Conservation (phyloP, 2,888 invertebrate species). For the Leptinotarsa juncta region DNA sequence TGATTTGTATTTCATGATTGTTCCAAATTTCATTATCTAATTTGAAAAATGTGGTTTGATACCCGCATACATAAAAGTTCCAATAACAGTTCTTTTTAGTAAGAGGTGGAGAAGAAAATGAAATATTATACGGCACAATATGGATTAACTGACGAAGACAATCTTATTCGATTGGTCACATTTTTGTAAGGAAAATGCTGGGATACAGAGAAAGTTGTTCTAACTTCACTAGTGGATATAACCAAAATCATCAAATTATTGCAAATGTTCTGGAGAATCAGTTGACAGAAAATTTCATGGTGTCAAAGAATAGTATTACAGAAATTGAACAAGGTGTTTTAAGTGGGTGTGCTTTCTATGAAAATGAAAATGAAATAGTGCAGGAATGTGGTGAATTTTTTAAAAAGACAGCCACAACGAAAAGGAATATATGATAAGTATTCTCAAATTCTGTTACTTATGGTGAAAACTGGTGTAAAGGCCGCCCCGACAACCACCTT, state of each 20-base stretch:
- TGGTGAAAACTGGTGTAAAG: too few species aligned
- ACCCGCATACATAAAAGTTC: neutral
- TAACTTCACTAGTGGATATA: neutral
- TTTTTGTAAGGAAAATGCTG: neutral
- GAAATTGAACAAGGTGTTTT: neutral
- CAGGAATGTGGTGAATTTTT: constrained; percentile 3
- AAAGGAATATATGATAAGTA: neutral
- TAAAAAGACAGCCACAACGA: neutral
- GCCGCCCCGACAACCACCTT: too few species aligned
- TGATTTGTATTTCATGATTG: too few species aligned
- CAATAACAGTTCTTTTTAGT: neutral
- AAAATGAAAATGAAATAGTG: neutral
- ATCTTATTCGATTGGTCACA: neutral
- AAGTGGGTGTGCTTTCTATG: neutral
- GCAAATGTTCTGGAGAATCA: neutral
- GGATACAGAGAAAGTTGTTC: constrained; percentile 14
- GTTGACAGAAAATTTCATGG: constrained; percentile 20
- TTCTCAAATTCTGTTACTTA: neutral
- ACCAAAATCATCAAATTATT: too few species aligned
- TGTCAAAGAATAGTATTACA: neutral
- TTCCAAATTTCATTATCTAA: too few species aligned
- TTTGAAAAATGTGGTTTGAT: too few species aligned
- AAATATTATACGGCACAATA: neutral
- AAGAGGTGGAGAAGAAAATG: neutral
- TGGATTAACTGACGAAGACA: constrained; percentile 12